Evolutionary conservation across 64 coral and sea anemone species (phyloP).

Genomic region (Montipora foliosa): DNA sequence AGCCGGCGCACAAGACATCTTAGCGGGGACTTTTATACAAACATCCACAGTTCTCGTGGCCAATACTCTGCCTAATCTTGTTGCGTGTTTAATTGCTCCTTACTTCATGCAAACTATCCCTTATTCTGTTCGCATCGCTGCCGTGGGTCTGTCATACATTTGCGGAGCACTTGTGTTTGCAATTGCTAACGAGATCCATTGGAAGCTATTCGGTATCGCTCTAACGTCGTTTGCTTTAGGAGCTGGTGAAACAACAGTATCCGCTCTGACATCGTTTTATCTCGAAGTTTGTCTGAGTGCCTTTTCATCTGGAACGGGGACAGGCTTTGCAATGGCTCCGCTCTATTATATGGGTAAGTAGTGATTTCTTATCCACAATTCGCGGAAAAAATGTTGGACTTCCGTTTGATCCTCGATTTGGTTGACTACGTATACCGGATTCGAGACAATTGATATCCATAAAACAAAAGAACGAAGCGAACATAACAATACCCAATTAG

Average conservation of each 20-base stretch:
- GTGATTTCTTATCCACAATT: no score
- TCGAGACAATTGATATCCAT: no score
- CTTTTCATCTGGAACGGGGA: conserved; percentile 75
- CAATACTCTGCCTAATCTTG: conserved; percentile 43
- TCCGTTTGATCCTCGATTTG: no score
- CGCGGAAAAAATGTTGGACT: no score
- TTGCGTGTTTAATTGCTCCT: conserved; percentile 57
- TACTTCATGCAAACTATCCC: conserved; percentile 74
- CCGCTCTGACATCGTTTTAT: conserved; percentile 70
- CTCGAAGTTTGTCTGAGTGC: conserved; percentile 39
- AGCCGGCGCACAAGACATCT: conserved; percentile 79
- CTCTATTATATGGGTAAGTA: conserved; percentile 84
- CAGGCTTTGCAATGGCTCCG: conserved; percentile 61
- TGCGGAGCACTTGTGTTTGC: conserved; percentile 54
- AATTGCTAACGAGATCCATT: conserved; percentile 48
- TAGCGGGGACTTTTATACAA: conserved; percentile 71
- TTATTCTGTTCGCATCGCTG: conserved; percentile 49
- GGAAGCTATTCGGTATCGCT: conserved; percentile 79
- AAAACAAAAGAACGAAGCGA: no score
- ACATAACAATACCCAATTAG: no score
- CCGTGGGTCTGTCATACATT: conserved; percentile 25
- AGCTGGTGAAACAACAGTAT: conserved; percentile 63
- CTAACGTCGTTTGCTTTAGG: conserved; percentile 50
- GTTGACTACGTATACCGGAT: no score
- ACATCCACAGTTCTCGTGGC: conserved; percentile 74